Conservation (phyloP, 1,140 invertebrate species). For the Euura lappo region DNA sequence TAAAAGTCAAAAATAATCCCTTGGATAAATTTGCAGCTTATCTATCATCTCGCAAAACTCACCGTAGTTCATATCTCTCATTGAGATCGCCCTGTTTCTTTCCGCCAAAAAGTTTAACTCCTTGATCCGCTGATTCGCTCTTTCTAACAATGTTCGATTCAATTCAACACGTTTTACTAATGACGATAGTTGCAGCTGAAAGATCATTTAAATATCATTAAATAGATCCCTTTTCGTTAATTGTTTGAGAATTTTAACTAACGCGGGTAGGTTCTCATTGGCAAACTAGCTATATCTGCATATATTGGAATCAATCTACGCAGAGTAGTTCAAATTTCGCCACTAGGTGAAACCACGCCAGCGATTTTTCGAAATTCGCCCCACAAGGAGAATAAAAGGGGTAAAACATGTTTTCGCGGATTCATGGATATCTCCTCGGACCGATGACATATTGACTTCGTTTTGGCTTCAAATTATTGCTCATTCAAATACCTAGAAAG, state of each 20-base stretch:
- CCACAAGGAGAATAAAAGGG: too few relatives aligned
- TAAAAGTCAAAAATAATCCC: not conserved
- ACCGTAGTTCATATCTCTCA: conserved; percentile 24
- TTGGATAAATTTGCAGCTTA: too few relatives aligned
- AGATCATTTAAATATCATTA: not conserved
- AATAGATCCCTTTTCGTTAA: not conserved
- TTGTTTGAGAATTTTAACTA: not conserved
- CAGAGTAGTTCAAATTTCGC: too few relatives aligned
- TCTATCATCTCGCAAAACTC: not conserved
- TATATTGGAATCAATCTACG: too few relatives aligned
- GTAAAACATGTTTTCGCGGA: too few relatives aligned
- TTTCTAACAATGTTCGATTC: conserved; percentile 34
- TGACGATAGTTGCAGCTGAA: conserved; percentile 34
- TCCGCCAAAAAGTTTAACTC: conserved; percentile 31
- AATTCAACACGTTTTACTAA: conserved; percentile 34
- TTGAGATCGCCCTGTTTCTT: conserved; percentile 19
- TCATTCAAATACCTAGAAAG: too few relatives aligned
- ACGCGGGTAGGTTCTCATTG: not conserved
- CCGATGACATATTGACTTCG: too few relatives aligned
- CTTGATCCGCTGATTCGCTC: conserved; percentile 32
- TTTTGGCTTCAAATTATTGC: too few relatives aligned
- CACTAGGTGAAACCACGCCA: too few relatives aligned
- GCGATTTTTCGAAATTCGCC: too few relatives aligned
- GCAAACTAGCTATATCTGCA: too few relatives aligned
- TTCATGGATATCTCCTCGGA: too few relatives aligned